phyloP scores from a whole-genome alignment of 2,113 vertebrate species.

The Alexandromys fortis region DNA sequence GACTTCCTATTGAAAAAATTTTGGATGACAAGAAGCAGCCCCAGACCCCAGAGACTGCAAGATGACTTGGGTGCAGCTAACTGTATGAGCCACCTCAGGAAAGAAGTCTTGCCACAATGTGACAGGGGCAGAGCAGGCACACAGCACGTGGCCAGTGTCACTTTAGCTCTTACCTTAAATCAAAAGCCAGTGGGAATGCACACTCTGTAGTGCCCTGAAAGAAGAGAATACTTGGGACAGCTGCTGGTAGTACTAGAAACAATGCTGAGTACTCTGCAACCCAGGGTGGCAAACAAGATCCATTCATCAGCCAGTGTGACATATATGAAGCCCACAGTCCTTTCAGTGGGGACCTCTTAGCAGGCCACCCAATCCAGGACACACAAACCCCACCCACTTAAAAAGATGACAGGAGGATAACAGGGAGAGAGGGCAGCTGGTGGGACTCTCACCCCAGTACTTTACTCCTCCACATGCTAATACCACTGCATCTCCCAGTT shows the following conservation, averaged over 20 bases:
- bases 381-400: neutral
- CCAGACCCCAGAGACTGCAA: neutral
- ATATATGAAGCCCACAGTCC: neutral
- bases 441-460: neutral
- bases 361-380: neutral
- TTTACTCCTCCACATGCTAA: neutral
- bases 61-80: neutral
- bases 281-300: neutral
- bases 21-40: neutral
- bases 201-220: neutral
- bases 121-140: neutral
- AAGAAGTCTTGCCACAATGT: neutral
- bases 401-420: neutral
- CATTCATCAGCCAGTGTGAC: neutral
- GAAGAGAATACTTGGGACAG: neutral
- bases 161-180: conserved; percentile 3
- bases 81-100: neutral
- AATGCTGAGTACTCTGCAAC: neutral
- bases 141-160: neutral
- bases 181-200: neutral
- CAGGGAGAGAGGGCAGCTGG: neutral
- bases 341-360: neutral
- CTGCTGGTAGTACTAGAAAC: fast-evolving
- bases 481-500: neutral
- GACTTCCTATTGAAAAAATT: conserved; percentile 2